phyloP scores from a whole-genome alignment of 2,888 invertebrate genomes.

The Drosophila setosimentum region DNA sequence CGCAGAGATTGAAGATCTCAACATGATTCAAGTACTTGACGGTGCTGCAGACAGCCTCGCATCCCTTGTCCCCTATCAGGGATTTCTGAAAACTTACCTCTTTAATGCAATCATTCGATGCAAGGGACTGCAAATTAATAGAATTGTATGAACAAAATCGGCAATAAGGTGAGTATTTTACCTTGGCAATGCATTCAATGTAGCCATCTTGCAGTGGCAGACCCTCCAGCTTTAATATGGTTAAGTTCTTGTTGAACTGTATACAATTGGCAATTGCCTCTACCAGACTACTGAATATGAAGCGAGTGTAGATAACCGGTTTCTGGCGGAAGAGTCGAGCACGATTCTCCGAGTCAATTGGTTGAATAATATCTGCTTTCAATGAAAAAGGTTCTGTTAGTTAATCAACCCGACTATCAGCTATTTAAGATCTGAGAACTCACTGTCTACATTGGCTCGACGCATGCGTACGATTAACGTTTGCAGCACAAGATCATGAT shows the following conservation, averaged over 20 bases:
- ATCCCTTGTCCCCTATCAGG: slow-evolving; percentile 90
- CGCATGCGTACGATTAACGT: slow-evolving; percentile 89
- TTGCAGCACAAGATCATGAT: slow-evolving; percentile 90
- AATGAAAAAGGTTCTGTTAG: neutral
- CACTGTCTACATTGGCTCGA: slow-evolving; percentile 80
- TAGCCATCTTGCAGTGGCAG: slow-evolving; percentile 90
- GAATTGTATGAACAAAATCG: neutral
- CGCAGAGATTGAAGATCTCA: slow-evolving; percentile 89
- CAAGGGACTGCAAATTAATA: slow-evolving; percentile 86
- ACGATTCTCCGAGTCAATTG: slow-evolving; percentile 87
- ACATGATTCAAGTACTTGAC: slow-evolving; percentile 89
- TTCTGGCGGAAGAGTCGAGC: slow-evolving; percentile 88
- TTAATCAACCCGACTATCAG: no score
- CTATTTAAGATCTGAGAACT: slow-evolving; percentile 13
- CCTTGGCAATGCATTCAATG: slow-evolving; percentile 88
- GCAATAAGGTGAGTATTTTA: slow-evolving; percentile 31
- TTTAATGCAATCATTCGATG: slow-evolving; percentile 88
- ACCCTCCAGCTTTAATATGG: slow-evolving; percentile 89
- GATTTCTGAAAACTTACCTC: slow-evolving; percentile 89
- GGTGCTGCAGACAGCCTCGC: slow-evolving; percentile 89
- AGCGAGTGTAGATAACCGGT: slow-evolving; percentile 89
- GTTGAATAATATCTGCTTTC: slow-evolving; percentile 65
- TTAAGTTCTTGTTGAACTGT: slow-evolving; percentile 88
- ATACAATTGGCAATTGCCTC: slow-evolving; percentile 89
- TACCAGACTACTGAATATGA: slow-evolving; percentile 88